Base-by-base conservation (phyloP, 2,888 invertebrate species). In the Oscheius sp. region DNA sequence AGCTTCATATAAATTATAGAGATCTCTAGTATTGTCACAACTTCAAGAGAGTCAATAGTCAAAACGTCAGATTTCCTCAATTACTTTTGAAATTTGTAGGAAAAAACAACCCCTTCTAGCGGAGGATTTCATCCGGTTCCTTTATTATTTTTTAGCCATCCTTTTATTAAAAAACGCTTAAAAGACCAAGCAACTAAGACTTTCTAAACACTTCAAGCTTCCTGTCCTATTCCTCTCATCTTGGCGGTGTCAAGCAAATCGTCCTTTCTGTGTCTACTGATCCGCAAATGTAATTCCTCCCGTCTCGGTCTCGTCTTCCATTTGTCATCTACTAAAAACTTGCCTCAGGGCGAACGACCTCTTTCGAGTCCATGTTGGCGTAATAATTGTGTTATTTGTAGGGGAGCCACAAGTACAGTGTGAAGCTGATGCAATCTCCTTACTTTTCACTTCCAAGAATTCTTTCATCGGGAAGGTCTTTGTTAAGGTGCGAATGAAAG, bases 381-480 rank as follows among this genome's bases (percentile, higher is more conserved):
- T 20, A 24, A 47, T 20, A 47, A 47, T 24, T 20, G 49, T 4
- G 24, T 20, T 2, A 47, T n/a, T 70, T 76, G 0, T 65, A 83
- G 83, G 73, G 9, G 82, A 82, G 28, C 86, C 86, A 2, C 74
- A 77, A 38, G 83, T 86, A 1, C 73, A 71, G 3, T 86, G 86
- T 64, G 82, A 81, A 26, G 67, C 82, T 14, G 78, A 82, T 32
- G 68, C 79, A 1, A 75, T 86, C 20, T 75, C 82, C 0, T 65
- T 86, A 2, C 74, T 75, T 32, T 79, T 85, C 73, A 71, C 74
- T 32, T 83, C 86, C 0, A 72, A 74, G 26, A 77, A 79, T 38
- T 72, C 82, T 8, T 86, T 86, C 67, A 67, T 67, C 26, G 86
- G 86, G 20, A 78, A 82, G 38, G 75, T 86, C 1, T 86, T 85